Conservation (phyloP, 2,797 vertebrate genomes). For the Rhinatrema bivittatum region DNA sequence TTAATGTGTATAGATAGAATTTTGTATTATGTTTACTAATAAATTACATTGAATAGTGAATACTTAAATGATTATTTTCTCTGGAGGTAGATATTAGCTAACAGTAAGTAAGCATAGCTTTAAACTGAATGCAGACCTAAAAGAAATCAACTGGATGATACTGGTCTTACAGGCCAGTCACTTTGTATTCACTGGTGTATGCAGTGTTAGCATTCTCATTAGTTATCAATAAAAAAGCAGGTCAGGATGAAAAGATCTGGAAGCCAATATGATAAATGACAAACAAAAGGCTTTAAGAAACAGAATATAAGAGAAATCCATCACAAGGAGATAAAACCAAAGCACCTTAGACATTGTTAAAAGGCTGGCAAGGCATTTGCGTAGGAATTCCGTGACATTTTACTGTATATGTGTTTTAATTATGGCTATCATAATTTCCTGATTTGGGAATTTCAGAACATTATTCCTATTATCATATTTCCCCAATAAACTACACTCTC, state of each 20-base stretch:
- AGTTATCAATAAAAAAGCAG: conserved; percentile 38
- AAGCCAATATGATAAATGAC: conserved; percentile 29
- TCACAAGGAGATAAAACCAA: conserved; percentile 23
- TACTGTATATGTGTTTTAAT: conserved; percentile 27
- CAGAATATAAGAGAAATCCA: conserved; percentile 20
- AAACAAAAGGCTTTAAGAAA: conserved; percentile 40
- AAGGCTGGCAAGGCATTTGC: conserved; percentile 24
- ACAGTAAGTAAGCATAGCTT: conserved; percentile 70
- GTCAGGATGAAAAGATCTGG: conserved; percentile 24
- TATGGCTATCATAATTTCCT: conserved; percentile 24
- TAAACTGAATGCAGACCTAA: conserved; percentile 75
- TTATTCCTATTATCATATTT: no score
- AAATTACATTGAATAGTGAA: no score
- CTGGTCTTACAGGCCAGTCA: conserved; percentile 40
- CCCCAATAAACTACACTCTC: no score
- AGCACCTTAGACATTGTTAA: conserved; percentile 29
- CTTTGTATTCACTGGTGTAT: conserved; percentile 45
- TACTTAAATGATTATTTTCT: no score
- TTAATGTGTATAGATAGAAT: no score
- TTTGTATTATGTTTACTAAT: no score
- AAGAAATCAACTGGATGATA: conserved; percentile 34
- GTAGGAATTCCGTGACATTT: conserved; percentile 25
- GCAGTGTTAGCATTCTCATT: conserved; percentile 33
- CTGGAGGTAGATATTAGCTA: no score
- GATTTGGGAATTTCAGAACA: conserved; percentile 32